These are phyloP conservation scores for Callosobruchus maculatus DNA, from an alignment of 2,888 invertebrate species.

Conservation along the genomic window DNA sequence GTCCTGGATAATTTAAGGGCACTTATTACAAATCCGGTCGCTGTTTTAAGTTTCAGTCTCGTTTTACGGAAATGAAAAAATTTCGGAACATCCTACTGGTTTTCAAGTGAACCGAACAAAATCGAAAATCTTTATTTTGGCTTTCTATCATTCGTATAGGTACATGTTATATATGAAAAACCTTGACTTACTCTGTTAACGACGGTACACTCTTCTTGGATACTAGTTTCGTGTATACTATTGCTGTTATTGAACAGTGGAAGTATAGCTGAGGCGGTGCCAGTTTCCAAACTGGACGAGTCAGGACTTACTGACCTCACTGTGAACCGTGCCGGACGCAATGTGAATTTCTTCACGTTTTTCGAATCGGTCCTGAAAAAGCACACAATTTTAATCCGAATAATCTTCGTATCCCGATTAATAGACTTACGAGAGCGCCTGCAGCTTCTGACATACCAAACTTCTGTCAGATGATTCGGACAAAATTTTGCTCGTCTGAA, in stretches of 20 bases:
- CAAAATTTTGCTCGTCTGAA: neutral
- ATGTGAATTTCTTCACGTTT: slow-evolving; percentile 20
- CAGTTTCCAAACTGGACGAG: slow-evolving; percentile 19
- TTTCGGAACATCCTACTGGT: no score
- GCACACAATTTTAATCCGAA: no score
- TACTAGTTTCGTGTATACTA: neutral
- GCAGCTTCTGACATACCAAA: neutral
- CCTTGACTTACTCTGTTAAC: neutral
- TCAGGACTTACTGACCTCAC: slow-evolving; percentile 21
- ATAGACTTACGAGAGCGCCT: slow-evolving; percentile 13
- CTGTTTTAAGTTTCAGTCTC: no score
- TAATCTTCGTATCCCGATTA: no score
- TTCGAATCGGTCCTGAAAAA: slow-evolving; percentile 19
- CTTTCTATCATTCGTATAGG: no score
- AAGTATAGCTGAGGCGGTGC: neutral
- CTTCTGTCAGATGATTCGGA: neutral
- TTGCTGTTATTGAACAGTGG: neutral
- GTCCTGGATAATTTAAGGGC: no score
- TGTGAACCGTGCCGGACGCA: slow-evolving; percentile 13
- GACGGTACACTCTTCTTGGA: neutral
- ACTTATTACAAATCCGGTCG: no score
- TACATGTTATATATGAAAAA: no score
- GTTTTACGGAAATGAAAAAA: no score
- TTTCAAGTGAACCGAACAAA: no score
- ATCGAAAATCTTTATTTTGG: no score